Base-by-base conservation (phyloP, 2,888 invertebrate species). In the Eilema depressum region DNA sequence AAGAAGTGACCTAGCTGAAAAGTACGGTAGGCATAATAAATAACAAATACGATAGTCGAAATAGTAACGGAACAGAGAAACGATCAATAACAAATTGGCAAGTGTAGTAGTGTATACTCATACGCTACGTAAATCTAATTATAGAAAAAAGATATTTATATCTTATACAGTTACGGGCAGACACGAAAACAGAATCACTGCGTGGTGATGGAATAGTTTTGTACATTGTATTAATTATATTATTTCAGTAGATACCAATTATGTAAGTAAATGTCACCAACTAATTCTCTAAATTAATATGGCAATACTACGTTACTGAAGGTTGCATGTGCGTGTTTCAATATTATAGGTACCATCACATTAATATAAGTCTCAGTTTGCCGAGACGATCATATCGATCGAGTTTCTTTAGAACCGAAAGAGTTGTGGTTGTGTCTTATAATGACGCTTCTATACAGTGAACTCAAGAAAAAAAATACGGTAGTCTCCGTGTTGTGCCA, bases 21-120 rank as follows among this genome's bases (percentile, higher is more conserved):
- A 53, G 53, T 53, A 53, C n/a, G 47, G 53, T 53, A 53, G 53
- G n/a, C 53, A 17, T 53, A 53, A 53, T 20, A 53, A 53, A 53
- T 20, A 53, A n/a, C 8, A 53, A n/a, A 53, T n/a, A 20, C 11
- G 37, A 5, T n/a, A 53, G 8, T 53, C 10, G 53, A 53, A n/a
- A n/a, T 53, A 53, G n/a, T n/a, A n/a, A n/a, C 20, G 53, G n/a
- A 53, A 53, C n/a, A 60, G 37, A 73, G 41, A 23, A 75, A 66
- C 68, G 57, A 83, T 77, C 73, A 75, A 75, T 75, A 70, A 64
- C 66, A 63, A 81, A 77, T 83, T 82, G 81, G 83, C 83, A 83
- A 75, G 73, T 73, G 67, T 73, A 33, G 70, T 71, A 60, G 47
- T 47, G 7, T 20, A 7, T 53, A 57, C 63, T 70, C 69, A 41